Evolutionary conservation across 2,888 invertebrate species (phyloP), one percentile per base, ranked within the genome.

Genomic region (Caenorhabditis uteleia): DNA sequence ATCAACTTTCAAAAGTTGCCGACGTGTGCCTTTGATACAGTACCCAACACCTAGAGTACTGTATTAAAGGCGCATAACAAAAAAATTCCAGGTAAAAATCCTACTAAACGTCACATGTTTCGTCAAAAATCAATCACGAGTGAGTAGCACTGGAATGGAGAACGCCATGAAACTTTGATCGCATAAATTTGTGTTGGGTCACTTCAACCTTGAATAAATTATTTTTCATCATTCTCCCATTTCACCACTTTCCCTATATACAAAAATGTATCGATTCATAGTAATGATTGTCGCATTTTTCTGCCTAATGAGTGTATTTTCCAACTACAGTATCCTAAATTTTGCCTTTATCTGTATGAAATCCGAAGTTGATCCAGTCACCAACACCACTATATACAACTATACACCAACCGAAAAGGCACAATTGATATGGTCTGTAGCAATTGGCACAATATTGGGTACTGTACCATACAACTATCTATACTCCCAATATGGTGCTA

Each of bases 291-390:
- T 61, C 14, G 61, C 50, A 43, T 61, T 61, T 45, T 51, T 49
- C 16, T 50, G 55, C 39, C 45, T 61, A 23, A 61, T 45, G 45
- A 56, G 55, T 50, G 56, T 61, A 33, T 61, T 61, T 12, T 55
- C 61, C 12, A 61, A 61, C 38, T 56, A 56, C 38, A 55, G 50
- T 25, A 61, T 61, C 16, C 45, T 61, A 31, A 55, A 61, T 42
- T 55, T 61, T 23, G 46, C 61, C n/a, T 61, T 61, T 44, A 60
- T 60, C 26, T 60, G 60, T 43, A 60, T 60, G 60, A 60, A 54
- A 34, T n/a, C n/a, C n/a, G n/a, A n/a, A n/a, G n/a, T n/a, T n/a
- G n/a, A n/a, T n/a, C n/a, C n/a, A n/a, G n/a, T n/a, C n/a, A n/a
- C n/a, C n/a, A n/a, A n/a, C n/a, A n/a, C n/a, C n/a, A n/a, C n/a